Base-by-base conservation (phyloP, 2,888 invertebrate genomes). In the Drosophila macrothrix region DNA sequence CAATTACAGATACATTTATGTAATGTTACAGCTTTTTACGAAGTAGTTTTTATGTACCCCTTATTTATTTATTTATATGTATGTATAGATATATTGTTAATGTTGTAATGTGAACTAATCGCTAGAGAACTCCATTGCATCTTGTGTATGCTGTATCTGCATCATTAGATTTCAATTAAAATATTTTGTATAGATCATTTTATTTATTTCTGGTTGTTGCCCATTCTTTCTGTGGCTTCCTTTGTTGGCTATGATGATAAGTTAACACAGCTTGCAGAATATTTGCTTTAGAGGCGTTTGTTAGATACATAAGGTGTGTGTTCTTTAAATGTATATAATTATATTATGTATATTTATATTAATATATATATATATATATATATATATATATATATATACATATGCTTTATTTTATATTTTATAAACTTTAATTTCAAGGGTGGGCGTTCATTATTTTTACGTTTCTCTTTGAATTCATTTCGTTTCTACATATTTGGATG, bases 371-470 rank as follows among this genome's bases (percentile, higher is more conserved):
- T 29, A 29, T 29, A 7, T 29, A 29, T 29, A 29, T 29, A 6
- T 29, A 31, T 79, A 62, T 65, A 67, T 79, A 61, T 41, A 67
- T 74, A 50, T 67, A 61, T 74, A 60, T 84, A 46, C n/a, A n/a
- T 25, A 46, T 25, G 46, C 25, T 59, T 70, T 70, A 68, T 33
- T 62, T 58, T 74, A 64, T 50, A 29, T 60, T 73, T 61, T 33
- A 58, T 73, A 69, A 60, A 73, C 80, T 67, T 82, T 67, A 69
- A 74, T 77, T 82, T 74, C 64, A 83, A 86, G 88, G 88, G 85
- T 89, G 88, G 90, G 89, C 84, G 66, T 70, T 82, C 43, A 73
- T 84, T 67, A 52, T 50, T 68, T 65, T 64, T 50, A 49, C 37
- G 50, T 62, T 70, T 70, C 62, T 55, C 55, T 70, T 73, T 76